Percentiles rank a stretch among this genome's conserved stretches.
Conservation (phyloP, 2,113 vertebrate genomes). For the Chionomys nivalis region DNA sequence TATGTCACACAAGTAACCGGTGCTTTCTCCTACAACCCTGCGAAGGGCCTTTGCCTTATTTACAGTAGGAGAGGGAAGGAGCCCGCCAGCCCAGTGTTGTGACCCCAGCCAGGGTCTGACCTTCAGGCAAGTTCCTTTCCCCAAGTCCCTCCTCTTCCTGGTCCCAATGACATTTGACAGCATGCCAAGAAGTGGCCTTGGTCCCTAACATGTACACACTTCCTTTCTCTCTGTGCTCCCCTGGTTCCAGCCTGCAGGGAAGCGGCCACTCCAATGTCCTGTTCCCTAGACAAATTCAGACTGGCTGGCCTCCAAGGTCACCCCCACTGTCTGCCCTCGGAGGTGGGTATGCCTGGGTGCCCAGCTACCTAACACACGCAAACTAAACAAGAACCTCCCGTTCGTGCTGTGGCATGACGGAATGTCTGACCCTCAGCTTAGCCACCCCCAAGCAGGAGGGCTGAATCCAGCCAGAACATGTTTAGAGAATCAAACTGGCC, state of each 20-base stretch:
- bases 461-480: neutral
- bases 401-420: conserved; percentile 40
- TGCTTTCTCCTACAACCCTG: neutral
- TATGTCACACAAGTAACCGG: neutral
- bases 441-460: neutral
- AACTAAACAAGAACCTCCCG: neutral
- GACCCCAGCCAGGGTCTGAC: neutral
- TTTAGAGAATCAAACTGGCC: neutral
- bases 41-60: neutral
- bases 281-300: neutral
- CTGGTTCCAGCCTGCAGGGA: neutral
- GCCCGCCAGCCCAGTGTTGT: neutral
- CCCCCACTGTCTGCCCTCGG: neutral
- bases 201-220: neutral
- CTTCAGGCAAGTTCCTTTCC: neutral
- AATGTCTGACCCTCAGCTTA: conserved; percentile 64
- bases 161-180: neutral
- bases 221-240: neutral
- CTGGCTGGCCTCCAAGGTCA: neutral
- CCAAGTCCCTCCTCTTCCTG: neutral
- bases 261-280: no score
- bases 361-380: neutral
- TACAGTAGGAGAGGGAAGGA: neutral
- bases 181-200: neutral
- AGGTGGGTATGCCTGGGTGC: conserved; percentile 50